phyloP scores from a whole-genome alignment of 2,888 invertebrate genomes.

The Hetaerina titia region DNA sequence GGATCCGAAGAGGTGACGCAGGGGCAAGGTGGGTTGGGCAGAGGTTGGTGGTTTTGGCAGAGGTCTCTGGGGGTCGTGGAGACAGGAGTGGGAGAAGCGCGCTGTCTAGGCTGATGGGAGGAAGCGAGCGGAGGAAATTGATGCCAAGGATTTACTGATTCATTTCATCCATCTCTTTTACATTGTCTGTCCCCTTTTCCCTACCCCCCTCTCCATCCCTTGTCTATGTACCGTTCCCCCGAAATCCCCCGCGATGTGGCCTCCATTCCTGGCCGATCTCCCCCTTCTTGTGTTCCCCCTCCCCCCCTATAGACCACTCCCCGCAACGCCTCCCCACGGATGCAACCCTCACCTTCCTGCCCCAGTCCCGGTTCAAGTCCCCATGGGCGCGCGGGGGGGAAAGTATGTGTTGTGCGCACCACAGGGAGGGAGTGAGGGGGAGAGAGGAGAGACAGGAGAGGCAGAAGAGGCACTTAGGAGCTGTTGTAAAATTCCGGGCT shows the following conservation, averaged over 20 bases:
- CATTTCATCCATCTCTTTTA: constrained; percentile 41
- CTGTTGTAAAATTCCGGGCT: constrained; percentile 58
- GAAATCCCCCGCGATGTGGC: not conserved
- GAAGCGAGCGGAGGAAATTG: constrained; percentile 58
- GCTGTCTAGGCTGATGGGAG: constrained; percentile 27
- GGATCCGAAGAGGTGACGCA: not conserved
- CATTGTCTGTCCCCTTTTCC: not conserved
- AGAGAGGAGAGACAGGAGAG: constrained; percentile 8
- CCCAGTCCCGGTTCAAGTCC: not conserved
- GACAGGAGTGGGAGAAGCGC: not conserved
- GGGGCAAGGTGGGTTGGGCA: not conserved
- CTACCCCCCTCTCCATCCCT: not conserved
- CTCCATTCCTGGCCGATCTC: not conserved
- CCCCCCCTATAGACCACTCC: not conserved
- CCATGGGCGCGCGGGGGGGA: not conserved
- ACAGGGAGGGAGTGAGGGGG: not conserved
- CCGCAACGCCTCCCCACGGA: not conserved
- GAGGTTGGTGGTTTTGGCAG: too few species aligned
- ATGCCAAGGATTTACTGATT: constrained; percentile 57
- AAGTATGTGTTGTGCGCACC: not conserved
- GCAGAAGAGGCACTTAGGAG: constrained; percentile 48
- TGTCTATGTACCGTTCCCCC: not conserved
- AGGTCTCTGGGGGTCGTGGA: not conserved
- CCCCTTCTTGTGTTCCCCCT: not conserved
- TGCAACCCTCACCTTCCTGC: not conserved